Evolutionary conservation across 2,113 vertebrate genomes (phyloP), one percentile per base, ranked within the genome.

Genomic region (Gallinago media): DNA sequence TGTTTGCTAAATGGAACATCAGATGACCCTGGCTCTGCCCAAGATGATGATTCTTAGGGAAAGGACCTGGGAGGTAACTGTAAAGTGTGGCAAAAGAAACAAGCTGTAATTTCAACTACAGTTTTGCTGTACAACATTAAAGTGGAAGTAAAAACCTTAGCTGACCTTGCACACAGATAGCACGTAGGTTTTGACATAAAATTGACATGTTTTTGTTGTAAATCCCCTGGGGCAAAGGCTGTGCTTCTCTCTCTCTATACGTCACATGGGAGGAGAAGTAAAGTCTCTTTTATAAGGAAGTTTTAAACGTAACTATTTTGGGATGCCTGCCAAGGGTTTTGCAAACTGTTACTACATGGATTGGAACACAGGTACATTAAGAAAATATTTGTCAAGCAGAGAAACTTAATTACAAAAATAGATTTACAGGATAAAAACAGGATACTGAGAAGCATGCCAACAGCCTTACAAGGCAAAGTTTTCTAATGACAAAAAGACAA

Each of bases 351-450:
- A 94, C 68, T 87, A 94, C 55, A 70, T 4, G 59, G 66, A 81
- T 15, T 79, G 47, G 55, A 95, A 92, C 58, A 91, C 62, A 82
- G 92, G 88, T 95, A 93, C 47, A 58, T 91, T 88, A 87, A 86
- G 66, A 92, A 96, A 95, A 52, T 75, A 89, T 94, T 82, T 94
- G 76, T 87, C 68, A 93, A 77, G 42, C 63, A 93, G 67, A 93
- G 79, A 87, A 94, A 72, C 78, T 65, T 74, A 50, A 87, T 52
- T 81, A 86, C 42, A 75, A 89, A 90, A 88, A 94, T 21, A 94
- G 85, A 94, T 77, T 56, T 81, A 84, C 42, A 54, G 66, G 80
- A 89, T 89, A 94, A 96, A 94, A 86, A 25, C 76, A 88, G 72
- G 77, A 94, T 66, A 68, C 13, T 2, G 4, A 91, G 58, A 86